A percentile compares a stretch with the other conserved stretches of the same genome.
Evolutionary conservation across 1,140 invertebrate species (phyloP).

Genomic region (Triops longicaudatus): DNA sequence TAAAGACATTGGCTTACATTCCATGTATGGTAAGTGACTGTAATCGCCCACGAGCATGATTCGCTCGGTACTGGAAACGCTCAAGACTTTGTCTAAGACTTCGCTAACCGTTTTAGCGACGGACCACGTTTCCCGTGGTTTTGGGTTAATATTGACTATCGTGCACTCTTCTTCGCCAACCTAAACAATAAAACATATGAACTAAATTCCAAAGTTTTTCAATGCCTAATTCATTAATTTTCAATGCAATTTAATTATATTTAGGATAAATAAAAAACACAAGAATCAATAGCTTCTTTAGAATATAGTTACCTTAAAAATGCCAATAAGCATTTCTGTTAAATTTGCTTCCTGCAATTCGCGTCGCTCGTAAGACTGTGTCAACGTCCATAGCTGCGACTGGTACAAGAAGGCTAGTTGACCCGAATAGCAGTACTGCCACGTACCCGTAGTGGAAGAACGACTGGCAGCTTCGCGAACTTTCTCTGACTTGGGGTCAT

Average conservation of each 20-base stretch:
- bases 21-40: slow-evolving; percentile 7
- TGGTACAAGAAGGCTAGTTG: neutral
- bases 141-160: neutral
- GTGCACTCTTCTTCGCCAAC: neutral
- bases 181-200: neutral
- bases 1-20: slow-evolving; percentile 1
- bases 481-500: neutral
- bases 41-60: slow-evolving; percentile 19
- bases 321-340: neutral
- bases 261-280: too few species aligned
- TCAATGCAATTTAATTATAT: too few species aligned
- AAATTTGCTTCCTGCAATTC: neutral
- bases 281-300: too few species aligned
- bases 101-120: slow-evolving; percentile 1
- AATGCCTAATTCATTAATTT: too few species aligned
- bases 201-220: neutral
- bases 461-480: neutral
- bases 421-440: neutral
- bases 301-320: slow-evolving; percentile 8
- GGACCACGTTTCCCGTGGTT: neutral
- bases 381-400: neutral
- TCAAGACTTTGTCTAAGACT: slow-evolving; percentile 13
- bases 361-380: neutral
- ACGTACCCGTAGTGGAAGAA: neutral
- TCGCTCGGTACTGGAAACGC: slow-evolving; percentile 21